Conservation (phyloP, 2,113 vertebrate species). For the Rhegmatorhina hoffmannsi region DNA sequence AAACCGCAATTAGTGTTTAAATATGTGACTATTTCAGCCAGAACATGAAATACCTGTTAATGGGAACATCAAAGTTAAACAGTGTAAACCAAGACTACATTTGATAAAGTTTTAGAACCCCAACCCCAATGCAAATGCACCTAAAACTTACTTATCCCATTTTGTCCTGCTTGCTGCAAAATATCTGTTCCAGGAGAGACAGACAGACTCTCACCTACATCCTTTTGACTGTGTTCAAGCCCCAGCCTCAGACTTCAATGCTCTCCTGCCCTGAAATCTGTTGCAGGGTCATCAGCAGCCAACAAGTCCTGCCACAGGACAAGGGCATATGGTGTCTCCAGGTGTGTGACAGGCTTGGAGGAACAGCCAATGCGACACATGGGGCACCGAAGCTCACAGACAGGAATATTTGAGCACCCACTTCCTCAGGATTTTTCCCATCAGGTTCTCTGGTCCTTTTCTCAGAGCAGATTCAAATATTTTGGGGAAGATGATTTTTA, state of each 20-base stretch:
- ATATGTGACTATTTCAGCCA: not conserved
- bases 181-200: not conserved
- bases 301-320: not conserved
- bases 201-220: not conserved
- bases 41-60: not conserved
- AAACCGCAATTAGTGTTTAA: not conserved
- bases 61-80: not conserved
- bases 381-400: accelerated
- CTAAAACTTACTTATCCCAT: not conserved
- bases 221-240: accelerated
- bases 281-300: accelerated
- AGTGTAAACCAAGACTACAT: not conserved
- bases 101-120: not conserved
- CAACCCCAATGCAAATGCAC: accelerated
- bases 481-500: not conserved
- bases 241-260: not conserved
- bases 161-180: not conserved
- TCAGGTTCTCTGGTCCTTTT: not conserved
- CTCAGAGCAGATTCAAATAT: not conserved
- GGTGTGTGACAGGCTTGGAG: not conserved
- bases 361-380: accelerated
- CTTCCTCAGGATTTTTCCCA: not conserved
- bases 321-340: accelerated
- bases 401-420: accelerated
- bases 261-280: not conserved